phyloP scores from a whole-genome alignment of 2,888 invertebrate genomes.

The Drosophila subsilvestris region DNA sequence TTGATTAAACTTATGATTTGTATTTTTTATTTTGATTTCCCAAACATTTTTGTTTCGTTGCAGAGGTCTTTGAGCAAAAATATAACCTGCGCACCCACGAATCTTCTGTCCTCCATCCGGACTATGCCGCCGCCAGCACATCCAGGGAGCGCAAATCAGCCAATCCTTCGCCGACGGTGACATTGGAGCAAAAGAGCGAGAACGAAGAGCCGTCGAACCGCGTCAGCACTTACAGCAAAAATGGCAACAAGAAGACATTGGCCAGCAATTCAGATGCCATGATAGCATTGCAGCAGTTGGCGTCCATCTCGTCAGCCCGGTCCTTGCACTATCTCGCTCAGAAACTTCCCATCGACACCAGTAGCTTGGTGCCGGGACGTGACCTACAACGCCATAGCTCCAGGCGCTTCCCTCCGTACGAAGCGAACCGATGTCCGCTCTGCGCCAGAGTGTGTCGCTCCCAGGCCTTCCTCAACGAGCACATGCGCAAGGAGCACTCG shows the following conservation, averaged over 20 bases:
- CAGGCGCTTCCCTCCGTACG: slow-evolving; percentile 75
- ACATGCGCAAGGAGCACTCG: slow-evolving; percentile 84
- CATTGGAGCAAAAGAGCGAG: slow-evolving; percentile 43
- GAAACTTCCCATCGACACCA: slow-evolving; percentile 71
- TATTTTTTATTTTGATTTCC: slow-evolving; percentile 67
- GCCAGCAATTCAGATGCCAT: slow-evolving; percentile 72
- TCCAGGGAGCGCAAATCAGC: slow-evolving; percentile 28
- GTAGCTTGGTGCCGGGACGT: slow-evolving; percentile 63
- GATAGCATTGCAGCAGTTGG: slow-evolving; percentile 82
- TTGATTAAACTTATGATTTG: slow-evolving; percentile 35
- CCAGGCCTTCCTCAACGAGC: slow-evolving; percentile 83
- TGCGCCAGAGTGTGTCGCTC: slow-evolving; percentile 83
- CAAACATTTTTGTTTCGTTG: slow-evolving; percentile 53
- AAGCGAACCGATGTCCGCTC: slow-evolving; percentile 83
- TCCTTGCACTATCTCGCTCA: slow-evolving; percentile 77
- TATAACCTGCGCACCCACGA: slow-evolving; percentile 62
- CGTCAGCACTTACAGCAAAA: slow-evolving; percentile 8
- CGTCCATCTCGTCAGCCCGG: slow-evolving; percentile 80
- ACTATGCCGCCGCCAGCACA: slow-evolving; percentile 35
- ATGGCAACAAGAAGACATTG: slow-evolving; percentile 43
- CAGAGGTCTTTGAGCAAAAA: slow-evolving; percentile 50
- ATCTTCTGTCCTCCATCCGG: not conserved
- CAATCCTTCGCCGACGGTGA: not conserved
- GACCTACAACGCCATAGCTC: slow-evolving; percentile 74
- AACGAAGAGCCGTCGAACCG: slow-evolving; percentile 57